Evolutionary conservation across 2,888 invertebrate genomes (phyloP), one percentile per base, ranked within the genome.

Genomic region (Neria commutata): DNA sequence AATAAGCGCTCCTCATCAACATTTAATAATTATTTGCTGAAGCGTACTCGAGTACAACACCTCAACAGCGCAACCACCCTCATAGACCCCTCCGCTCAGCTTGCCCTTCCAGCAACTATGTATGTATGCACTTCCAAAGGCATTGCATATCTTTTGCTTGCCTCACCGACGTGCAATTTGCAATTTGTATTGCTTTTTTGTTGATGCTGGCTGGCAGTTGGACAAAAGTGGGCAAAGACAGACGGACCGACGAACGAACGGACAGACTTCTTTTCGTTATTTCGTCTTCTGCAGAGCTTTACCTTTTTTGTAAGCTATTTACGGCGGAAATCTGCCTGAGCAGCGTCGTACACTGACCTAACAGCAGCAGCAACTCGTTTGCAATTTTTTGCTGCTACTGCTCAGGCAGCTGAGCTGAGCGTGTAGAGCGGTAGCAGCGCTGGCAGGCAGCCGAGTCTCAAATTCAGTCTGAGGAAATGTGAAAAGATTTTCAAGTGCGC

Each of bases 341-440:
- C 29, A 29, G 29, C 19, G 52, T 16, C 45, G 53, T 53, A 53
- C 53, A 53, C 26, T 53, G 53, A 53, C 53, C 53, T 45, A 42
- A 45, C 24, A 23, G 24, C 24, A 47, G 21, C 21, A 11, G 11
- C 29, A 11, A 23, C 33, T 16, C 33, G 14, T 33, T 16, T 33
- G 21, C 19, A 45, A 54, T 42, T 26, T 16, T 8, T 46, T 26
- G 24, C 21, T 37, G 42, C n/a, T 45, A 4, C 24, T 54, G 46
- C 16, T 34, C 17, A 37, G 14, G n/a, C 3, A 24, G 11, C 42
- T 17, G 3, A n/a, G n/a, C n/a, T n/a, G n/a, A n/a, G n/a, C n/a
- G n/a, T n/a, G n/a, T n/a, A n/a, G n/a, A n/a, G n/a, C n/a, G n/a
- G n/a, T n/a, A n/a, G n/a, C n/a, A n/a, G n/a, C n/a, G n/a, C n/a